Conservation (phyloP, 92 coral and sea anemone species). For the Chrysogorgia sp. region DNA sequence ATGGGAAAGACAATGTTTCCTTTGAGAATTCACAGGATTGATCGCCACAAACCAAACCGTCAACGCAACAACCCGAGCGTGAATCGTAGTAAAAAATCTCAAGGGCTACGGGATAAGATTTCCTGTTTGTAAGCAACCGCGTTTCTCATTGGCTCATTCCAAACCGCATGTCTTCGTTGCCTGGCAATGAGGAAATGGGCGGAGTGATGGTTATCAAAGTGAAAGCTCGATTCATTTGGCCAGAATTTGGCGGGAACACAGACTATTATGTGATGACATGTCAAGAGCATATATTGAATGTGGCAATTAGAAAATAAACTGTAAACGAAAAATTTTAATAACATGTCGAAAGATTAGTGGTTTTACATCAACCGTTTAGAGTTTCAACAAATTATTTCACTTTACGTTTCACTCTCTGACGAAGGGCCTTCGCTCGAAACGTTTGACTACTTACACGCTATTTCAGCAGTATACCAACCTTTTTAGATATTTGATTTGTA, state of each 20-base stretch:
- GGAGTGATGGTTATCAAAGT: background rate
- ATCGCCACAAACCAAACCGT: background rate
- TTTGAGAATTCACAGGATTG: background rate
- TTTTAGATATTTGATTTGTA: too few relatives aligned
- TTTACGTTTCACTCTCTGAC: too few relatives aligned
- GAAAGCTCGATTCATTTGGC: background rate
- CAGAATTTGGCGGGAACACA: slow-evolving; percentile 40
- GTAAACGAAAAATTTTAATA: background rate
- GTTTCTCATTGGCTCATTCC: slow-evolving; percentile 36
- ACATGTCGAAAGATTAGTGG: background rate
- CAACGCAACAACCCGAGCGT: background rate
- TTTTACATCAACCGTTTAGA: background rate
- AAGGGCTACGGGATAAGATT: background rate
- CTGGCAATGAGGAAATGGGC: background rate
- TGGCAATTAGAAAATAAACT: too few relatives aligned
- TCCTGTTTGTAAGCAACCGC: slow-evolving; percentile 12
- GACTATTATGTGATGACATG: slow-evolving; percentile 4
- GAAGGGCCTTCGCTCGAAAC: too few relatives aligned
- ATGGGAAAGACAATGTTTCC: background rate
- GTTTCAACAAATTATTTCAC: too few relatives aligned
- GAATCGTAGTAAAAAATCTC: slow-evolving; percentile 35
- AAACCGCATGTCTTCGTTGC: background rate
- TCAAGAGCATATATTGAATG: too few relatives aligned
- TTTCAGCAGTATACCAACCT: too few relatives aligned
- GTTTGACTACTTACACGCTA: too few relatives aligned